Conservation (phyloP, 2,797 vertebrate species). For the Vipera latastei region DNA sequence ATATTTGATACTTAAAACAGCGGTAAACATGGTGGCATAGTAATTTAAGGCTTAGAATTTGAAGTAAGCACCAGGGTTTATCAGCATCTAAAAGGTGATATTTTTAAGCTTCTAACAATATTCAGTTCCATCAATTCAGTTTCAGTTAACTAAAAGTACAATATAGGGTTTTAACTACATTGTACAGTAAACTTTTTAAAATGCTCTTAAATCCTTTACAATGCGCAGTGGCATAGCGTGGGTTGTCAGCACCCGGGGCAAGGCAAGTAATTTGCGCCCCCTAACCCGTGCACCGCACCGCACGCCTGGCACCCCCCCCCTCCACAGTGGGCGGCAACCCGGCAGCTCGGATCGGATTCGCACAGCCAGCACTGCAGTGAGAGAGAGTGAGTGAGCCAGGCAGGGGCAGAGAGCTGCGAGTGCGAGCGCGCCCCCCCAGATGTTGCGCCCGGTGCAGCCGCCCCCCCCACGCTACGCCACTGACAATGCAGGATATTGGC, state of each 20-base stretch:
- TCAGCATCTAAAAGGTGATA: background rate
- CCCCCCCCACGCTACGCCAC: too few relatives aligned
- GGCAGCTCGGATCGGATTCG: too few relatives aligned
- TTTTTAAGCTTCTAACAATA: slow-evolving; percentile 19
- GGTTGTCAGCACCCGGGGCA: too few relatives aligned
- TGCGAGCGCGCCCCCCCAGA: too few relatives aligned
- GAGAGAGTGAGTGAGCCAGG: too few relatives aligned
- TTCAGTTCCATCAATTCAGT: background rate
- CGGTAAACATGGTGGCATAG: background rate
- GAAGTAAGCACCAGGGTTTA: slow-evolving; percentile 8
- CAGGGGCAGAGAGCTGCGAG: too few relatives aligned
- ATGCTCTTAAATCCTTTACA: background rate
- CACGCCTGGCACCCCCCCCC: too few relatives aligned
- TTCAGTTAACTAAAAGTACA: background rate
- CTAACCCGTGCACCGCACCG: too few relatives aligned
- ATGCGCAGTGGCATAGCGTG: background rate
- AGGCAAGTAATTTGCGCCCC: too few relatives aligned
- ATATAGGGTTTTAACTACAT: background rate
- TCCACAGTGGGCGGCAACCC: too few relatives aligned
- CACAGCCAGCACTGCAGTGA: too few relatives aligned
- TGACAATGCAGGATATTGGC: background rate
- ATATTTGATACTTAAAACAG: slow-evolving; percentile 7
- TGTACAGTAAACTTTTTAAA: background rate
- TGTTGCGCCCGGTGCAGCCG: too few relatives aligned
- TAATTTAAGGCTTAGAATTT: slow-evolving; percentile 22